phyloP scores from a whole-genome alignment of 2,797 vertebrate species.

The Potorous gilbertii region DNA sequence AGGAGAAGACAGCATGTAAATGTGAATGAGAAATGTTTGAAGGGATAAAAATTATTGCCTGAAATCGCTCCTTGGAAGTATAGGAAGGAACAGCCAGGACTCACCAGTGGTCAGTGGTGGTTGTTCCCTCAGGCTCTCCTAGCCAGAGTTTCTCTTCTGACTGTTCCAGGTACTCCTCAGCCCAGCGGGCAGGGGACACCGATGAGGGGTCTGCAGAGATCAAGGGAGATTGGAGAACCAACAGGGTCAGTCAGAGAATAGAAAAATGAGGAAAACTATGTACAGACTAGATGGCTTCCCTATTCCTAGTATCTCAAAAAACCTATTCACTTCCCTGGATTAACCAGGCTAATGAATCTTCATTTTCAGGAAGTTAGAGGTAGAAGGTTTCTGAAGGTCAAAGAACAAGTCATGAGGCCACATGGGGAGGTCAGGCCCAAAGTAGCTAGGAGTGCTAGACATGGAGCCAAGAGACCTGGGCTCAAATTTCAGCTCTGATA shows the following conservation, averaged over 20 bases:
- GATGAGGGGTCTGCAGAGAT: constrained; percentile 86
- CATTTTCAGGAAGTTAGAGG: neutral
- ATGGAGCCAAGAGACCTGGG: neutral
- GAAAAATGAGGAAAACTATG: neutral
- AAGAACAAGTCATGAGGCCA: neutral
- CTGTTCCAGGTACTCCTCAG: constrained; percentile 98
- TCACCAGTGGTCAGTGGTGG: constrained; percentile 91
- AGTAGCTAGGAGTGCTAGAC: neutral
- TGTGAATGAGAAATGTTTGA: neutral
- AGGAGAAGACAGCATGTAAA: neutral
- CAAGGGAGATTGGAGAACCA: constrained; percentile 24
- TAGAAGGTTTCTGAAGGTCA: neutral
- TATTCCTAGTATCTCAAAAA: neutral
- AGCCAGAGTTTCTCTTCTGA: constrained; percentile 99
- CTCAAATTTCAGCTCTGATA: neutral
- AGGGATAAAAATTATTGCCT: neutral
- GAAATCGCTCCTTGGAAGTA: neutral
- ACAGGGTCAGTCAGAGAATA: rapidly evolving
- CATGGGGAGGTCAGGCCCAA: neutral
- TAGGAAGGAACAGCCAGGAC: constrained; percentile 60
- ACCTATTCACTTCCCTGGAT: neutral
- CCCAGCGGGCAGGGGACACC: constrained; percentile 91
- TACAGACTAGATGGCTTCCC: neutral
- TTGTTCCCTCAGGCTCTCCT: constrained; percentile 91
- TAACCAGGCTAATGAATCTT: neutral